Base-by-base conservation (phyloP, 35 echinoderm and acorn worm species). In the Ptychodera flava region DNA sequence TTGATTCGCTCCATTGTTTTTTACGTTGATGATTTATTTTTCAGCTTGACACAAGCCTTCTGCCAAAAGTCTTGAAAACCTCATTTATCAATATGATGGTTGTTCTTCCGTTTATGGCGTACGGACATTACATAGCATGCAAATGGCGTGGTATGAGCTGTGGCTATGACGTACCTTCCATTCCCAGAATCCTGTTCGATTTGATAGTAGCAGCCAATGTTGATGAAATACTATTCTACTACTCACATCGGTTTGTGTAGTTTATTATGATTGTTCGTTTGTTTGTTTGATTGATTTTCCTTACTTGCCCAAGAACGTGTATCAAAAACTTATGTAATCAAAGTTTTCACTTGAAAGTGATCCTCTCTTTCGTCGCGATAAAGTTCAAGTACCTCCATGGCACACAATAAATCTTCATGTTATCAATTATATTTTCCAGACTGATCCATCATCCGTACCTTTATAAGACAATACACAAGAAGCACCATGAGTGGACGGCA, bases 181-280 rank as follows among this genome's bases (percentile, higher is more conserved):
- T 94, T 78, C 81, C 89, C 28, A 90, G 90, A 85, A 86, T 91
- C 1, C 84, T 99, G 27, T 37, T 92, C 12, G 92, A 99, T 36
- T 29, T 91, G 12, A 76, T 81, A 6, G 90, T 99, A 0, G 94
- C 94, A 80, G 87, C 92, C 15, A 80, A 94, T 33, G 87, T 92
- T 77, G 93, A 92, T 88, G 96, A 99, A 76, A 92, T 94, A 34
- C 90, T 92, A 78, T 99, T 99, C 83, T 99, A 99, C 78, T 99
- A 99, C 83, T 91, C 82, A 30, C 96, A 99, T 77, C 92, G 96
- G 96, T 99, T 79, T 86, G 79, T 6, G 16, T 35, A 84, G 1
- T 33, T 34, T 27, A 28, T 84, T 28, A 16, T 83, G 34, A 33
- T 15, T 34, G n/a, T 0, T 12, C n/a, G n/a, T n/a, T n/a, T n/a